A percentile compares a stretch with the other conserved stretches of the same genome.
Conservation (phyloP, 2,888 invertebrate species). For the Osmoderma eremita region DNA sequence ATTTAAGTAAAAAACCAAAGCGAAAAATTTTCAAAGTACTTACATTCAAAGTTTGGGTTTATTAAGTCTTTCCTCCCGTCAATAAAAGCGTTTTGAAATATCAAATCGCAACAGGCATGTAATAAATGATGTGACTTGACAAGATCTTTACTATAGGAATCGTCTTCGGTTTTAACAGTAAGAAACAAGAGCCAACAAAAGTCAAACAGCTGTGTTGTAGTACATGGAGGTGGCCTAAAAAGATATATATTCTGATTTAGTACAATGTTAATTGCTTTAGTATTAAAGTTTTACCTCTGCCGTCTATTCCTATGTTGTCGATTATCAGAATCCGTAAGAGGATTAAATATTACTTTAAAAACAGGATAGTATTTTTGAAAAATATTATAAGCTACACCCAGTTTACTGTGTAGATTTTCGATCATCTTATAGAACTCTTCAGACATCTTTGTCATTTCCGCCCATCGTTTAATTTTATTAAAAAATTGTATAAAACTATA, state of each 20-base stretch:
- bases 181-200: constrained; percentile 95
- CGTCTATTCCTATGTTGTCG: constrained; percentile 70
- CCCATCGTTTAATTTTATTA: constrained; percentile 93
- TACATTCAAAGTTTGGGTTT: constrained; percentile 85
- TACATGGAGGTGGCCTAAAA: constrained; percentile 77
- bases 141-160: constrained; percentile 88
- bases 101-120: constrained; percentile 89
- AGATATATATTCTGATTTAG: neutral
- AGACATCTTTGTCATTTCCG: constrained; percentile 90
- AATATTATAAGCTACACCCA: constrained; percentile 92
- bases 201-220: constrained; percentile 85
- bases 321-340: constrained; percentile 69
- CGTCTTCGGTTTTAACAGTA: constrained; percentile 87
- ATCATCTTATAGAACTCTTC: constrained; percentile 85
- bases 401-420: constrained; percentile 86
- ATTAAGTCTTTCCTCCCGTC: constrained; percentile 84
- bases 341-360: constrained; percentile 86
- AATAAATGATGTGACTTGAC: constrained; percentile 94
- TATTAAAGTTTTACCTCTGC: constrained; percentile 66
- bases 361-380: constrained; percentile 92
- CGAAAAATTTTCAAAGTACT: too few relatives aligned
- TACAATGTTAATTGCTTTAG: too few relatives aligned
- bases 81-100: constrained; percentile 87
- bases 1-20: too few relatives aligned
- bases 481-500: constrained; percentile 92